Evolutionary conservation across 2,113 vertebrate genomes (phyloP), one percentile per base, ranked within the genome.

Genomic region (Pelusios castaneus): DNA sequence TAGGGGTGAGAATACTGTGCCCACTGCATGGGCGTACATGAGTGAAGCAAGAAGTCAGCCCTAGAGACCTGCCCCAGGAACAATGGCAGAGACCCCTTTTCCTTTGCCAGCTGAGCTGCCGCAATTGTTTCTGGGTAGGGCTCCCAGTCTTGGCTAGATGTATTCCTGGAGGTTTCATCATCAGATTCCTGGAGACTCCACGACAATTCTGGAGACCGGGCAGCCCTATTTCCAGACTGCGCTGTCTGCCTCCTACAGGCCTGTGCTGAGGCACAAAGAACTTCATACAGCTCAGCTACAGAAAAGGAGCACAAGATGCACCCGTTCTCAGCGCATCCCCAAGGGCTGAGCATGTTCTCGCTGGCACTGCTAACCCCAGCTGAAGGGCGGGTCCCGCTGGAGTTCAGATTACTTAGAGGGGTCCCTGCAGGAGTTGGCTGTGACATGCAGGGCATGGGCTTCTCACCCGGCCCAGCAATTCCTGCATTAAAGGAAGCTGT

Each of bases 21-120:
- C 10, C 10, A 6, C 21, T 11, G 41, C 5, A 41, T 21, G 17
- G 75, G 41, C 0, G 21, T 10, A 45, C 10, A 45, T 2, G 13
- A 45, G 75, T 25, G 75, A 45, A 43, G 70, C 34, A 41, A 41
- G 70, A 75, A 76, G 75, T 43, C 21, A 24, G 17, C 21, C 22
- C 75, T 25, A 76, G 43, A 24, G 75, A 19, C 75, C 27, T 24
- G 43, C 22, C 10, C 38, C 25, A 14, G 8, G 75, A 45, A 22
- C 25, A 43, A 43, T 22, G 75, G n/a, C 27, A 21, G 43, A 38
- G 10, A 7, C 5, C 13, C 25, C 10, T n/a, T 41, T 22, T 24
- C n/a, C 70, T 41, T 22, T 41, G 17, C n/a, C 16, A 29, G 22
- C n/a, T 25, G n/a, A 9, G 34, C 70, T 43, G n/a, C 21, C 4